A percentile compares a stretch with the other conserved stretches of the same genome.
Conservation (phyloP, 2,888 invertebrate genomes). For the Thecocarcelia acutangulata region DNA sequence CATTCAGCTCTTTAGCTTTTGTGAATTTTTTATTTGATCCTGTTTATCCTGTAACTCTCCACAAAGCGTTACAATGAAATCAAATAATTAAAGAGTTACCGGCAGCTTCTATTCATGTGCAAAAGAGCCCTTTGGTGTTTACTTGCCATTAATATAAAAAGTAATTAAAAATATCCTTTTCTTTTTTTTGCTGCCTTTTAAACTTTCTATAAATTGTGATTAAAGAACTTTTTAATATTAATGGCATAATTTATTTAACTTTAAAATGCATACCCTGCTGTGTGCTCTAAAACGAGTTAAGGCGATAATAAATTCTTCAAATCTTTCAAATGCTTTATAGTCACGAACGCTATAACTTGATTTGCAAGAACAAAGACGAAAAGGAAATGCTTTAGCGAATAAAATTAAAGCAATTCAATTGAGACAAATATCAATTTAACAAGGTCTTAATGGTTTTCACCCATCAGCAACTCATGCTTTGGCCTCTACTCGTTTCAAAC, state of each 20-base stretch:
- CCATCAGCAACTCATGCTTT: neutral
- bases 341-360: constrained; percentile 28
- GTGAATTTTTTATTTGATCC: too few species aligned
- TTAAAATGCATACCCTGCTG: neutral
- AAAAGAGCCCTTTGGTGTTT: too few species aligned
- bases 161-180: too few species aligned
- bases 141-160: too few species aligned
- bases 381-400: constrained; percentile 20
- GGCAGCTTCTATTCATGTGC: too few species aligned
- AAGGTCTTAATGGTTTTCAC: constrained; percentile 28
- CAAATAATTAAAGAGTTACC: too few species aligned
- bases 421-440: constrained; percentile 60
- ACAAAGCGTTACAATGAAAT: too few species aligned
- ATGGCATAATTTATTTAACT: constrained; percentile 16
- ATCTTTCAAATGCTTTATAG: constrained; percentile 7
- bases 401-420: constrained; percentile 54
- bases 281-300: neutral
- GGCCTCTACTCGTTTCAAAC: neutral
- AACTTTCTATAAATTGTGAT: neutral
- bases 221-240: neutral
- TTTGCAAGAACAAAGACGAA: neutral
- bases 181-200: too few species aligned
- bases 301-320: constrained; percentile 17
- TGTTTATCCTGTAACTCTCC: too few species aligned
- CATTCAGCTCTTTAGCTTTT: too few species aligned